Evolutionary conservation across 2,888 invertebrate species (phyloP).

Genomic region (Anticlea derivata): DNA sequence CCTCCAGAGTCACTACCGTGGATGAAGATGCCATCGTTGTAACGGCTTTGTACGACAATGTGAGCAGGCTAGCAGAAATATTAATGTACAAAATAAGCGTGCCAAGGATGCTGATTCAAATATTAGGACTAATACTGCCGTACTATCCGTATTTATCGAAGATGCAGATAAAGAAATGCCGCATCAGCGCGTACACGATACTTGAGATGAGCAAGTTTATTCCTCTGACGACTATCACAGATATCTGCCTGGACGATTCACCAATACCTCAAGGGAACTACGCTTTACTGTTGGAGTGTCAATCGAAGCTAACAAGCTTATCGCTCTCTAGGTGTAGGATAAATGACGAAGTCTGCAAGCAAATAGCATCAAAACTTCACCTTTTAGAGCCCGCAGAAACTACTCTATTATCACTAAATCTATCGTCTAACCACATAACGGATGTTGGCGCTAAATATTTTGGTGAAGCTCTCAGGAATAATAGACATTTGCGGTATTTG

Average conservation of each 20-base stretch:
- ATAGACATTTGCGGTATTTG: conserved; percentile 63
- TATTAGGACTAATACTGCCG: conserved; percentile 45
- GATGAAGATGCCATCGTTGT: conserved; percentile 35
- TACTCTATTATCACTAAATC: conserved; percentile 52
- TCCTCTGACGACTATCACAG: conserved; percentile 46
- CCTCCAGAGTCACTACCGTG: background rate
- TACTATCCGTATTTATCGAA: conserved; percentile 43
- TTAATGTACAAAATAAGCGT: conserved; percentile 37
- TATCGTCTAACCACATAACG: conserved; percentile 64
- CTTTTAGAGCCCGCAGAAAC: conserved; percentile 42
- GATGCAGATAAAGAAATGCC: conserved; percentile 45
- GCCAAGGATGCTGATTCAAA: conserved; percentile 48
- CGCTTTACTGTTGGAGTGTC: conserved; percentile 44
- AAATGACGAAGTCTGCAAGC: conserved; percentile 47
- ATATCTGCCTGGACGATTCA: conserved; percentile 55
- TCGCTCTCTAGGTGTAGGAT: conserved; percentile 57
- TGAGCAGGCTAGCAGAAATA: conserved; percentile 50
- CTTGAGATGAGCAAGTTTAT: conserved; percentile 54
- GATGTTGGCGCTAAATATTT: conserved; percentile 57
- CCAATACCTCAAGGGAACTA: conserved; percentile 46
- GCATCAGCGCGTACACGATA: conserved; percentile 46
- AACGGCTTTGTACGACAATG: conserved; percentile 46
- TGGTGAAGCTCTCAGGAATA: conserved; percentile 53
- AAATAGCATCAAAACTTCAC: conserved; percentile 47
- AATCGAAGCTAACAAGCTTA: conserved; percentile 41